A percentile compares a stretch with the other conserved stretches of the same genome.
These are phyloP conservation scores for Phrixothrix hirtus DNA, from an alignment of 2,888 invertebrate species.

Conservation along the genomic window DNA sequence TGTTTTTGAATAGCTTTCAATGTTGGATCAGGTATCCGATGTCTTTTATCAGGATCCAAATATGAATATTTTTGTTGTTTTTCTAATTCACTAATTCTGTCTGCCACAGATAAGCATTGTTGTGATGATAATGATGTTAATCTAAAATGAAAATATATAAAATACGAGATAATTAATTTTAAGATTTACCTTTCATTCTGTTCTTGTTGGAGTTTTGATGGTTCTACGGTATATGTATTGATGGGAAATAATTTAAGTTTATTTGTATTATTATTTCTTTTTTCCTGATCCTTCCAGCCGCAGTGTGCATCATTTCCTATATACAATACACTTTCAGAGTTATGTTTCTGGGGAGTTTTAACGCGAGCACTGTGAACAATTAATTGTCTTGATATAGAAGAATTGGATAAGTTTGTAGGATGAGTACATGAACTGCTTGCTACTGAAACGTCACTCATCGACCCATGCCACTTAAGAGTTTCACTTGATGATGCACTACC, in stretches of 20 bases:
- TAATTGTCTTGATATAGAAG: slow-evolving; percentile 58
- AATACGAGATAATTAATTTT: background rate
- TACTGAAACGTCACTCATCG: slow-evolving; percentile 73
- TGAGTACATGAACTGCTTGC: slow-evolving; percentile 61
- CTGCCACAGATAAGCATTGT: slow-evolving; percentile 65
- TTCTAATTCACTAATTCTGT: slow-evolving; percentile 68
- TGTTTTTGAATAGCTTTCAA: slow-evolving; percentile 82
- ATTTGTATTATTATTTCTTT: slow-evolving; percentile 54
- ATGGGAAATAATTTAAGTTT: slow-evolving; percentile 70
- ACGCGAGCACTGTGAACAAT: slow-evolving; percentile 79
- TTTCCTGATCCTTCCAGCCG: slow-evolving; percentile 51
- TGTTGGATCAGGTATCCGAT: slow-evolving; percentile 71
- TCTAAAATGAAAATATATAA: slow-evolving; percentile 40
- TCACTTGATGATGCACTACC: slow-evolving; percentile 72
- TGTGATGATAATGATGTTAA: slow-evolving; percentile 47
- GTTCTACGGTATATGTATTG: slow-evolving; percentile 67
- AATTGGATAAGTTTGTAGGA: slow-evolving; percentile 53
- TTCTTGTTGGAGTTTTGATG: slow-evolving; percentile 43
- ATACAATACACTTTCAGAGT: slow-evolving; percentile 76
- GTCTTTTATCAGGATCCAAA: slow-evolving; percentile 73
- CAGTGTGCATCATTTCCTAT: slow-evolving; percentile 53
- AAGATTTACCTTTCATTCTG: slow-evolving; percentile 22
- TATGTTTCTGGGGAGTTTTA: slow-evolving; percentile 75
- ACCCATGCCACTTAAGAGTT: slow-evolving; percentile 79
- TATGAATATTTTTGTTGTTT: slow-evolving; percentile 67